phyloP scores from a whole-genome alignment of 2,113 vertebrate species.

The Engystomops pustulosus region DNA sequence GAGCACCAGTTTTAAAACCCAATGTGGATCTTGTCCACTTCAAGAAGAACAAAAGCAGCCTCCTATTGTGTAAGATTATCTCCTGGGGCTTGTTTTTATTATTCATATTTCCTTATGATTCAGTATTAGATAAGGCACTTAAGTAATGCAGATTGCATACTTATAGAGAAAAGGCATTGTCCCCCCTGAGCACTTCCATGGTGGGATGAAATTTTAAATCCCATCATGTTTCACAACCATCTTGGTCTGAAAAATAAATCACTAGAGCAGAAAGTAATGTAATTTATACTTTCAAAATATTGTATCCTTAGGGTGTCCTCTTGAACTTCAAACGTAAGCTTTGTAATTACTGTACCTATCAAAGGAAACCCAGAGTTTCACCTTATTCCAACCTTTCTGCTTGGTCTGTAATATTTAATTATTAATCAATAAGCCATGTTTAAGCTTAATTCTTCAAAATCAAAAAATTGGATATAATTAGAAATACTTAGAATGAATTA shows the following conservation, averaged over 20 bases:
- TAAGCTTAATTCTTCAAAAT: conserved; percentile 63
- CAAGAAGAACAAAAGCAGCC: neutral
- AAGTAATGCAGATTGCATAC: conserved; percentile 62
- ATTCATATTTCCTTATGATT: conserved; percentile 63
- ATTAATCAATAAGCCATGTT: conserved; percentile 82
- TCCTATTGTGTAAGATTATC: conserved; percentile 59
- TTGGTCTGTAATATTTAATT: conserved; percentile 85
- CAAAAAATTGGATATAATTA: neutral
- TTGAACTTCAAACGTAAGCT: conserved; percentile 89
- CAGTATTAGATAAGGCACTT: conserved; percentile 68
- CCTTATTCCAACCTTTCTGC: conserved; percentile 82
- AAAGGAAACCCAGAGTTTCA: conserved; percentile 87
- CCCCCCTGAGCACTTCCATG: conserved; percentile 80
- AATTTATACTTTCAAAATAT: conserved; percentile 84
- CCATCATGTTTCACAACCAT: conserved; percentile 91
- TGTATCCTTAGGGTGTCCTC: conserved; percentile 91
- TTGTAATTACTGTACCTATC: conserved; percentile 90
- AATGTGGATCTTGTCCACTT: neutral
- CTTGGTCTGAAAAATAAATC: conserved; percentile 91
- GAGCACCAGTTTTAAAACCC: neutral
- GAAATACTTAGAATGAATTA: neutral
- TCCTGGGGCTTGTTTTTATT: conserved; percentile 58
- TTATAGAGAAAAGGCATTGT: conserved; percentile 67
- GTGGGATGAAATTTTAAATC: conserved; percentile 94
- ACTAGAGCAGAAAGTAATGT: conserved; percentile 87